phyloP scores from a whole-genome alignment of 1,140 invertebrate species.

The Teleogryllus occipitalis region DNA sequence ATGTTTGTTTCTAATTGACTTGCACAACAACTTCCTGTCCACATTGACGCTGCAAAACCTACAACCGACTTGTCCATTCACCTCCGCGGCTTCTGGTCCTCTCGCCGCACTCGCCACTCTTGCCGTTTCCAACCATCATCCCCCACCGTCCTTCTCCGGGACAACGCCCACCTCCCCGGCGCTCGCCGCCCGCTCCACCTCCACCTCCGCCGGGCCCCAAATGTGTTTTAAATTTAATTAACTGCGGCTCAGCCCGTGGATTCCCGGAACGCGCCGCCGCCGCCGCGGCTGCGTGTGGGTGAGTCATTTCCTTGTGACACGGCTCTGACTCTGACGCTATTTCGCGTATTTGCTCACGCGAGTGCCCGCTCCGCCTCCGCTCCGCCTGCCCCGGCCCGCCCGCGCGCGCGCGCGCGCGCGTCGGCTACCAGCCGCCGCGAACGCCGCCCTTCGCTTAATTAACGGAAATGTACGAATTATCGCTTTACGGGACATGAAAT shows the following conservation, averaged over 20 bases:
- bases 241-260: not conserved
- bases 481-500: not conserved
- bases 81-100: too few species aligned
- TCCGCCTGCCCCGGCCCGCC: too few species aligned
- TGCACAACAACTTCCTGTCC: too few species aligned
- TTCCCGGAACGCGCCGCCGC: not conserved
- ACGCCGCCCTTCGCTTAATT: not conserved
- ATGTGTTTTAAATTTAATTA: constrained; percentile 6
- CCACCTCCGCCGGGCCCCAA: not conserved
- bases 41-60: too few species aligned
- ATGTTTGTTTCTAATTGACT: too few species aligned
- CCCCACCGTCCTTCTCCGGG: not conserved
- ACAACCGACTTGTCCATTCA: too few species aligned
- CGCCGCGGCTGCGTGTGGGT: not conserved
- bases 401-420: too few species aligned
- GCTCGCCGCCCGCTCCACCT: not conserved
- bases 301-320: not conserved
- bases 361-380: not conserved
- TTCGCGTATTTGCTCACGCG: not conserved
- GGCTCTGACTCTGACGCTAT: not conserved
- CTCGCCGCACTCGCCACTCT: not conserved
- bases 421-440: not conserved
- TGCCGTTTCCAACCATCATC: not conserved
- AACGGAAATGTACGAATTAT: constrained; percentile 1
- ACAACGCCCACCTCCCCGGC: not conserved